Evolutionary conservation across 2,113 vertebrate genomes (phyloP), one percentile per base, ranked within the genome.

Genomic region (Hipposideros armiger): DNA sequence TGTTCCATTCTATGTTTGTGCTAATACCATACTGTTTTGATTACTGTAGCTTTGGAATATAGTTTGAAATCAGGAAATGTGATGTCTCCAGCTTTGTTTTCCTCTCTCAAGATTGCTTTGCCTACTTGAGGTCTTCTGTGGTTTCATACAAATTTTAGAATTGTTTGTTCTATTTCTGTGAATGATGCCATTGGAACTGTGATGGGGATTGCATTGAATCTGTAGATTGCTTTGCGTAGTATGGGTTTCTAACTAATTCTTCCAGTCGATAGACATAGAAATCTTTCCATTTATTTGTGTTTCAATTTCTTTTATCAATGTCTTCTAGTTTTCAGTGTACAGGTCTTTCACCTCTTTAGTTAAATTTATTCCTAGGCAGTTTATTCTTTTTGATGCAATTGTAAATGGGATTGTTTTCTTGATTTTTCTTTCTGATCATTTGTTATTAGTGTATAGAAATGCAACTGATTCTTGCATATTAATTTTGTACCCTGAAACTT

Each of bases 291-390:
- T 74, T 76, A 30, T 47, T 70, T 70, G 52, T 70, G 54, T 66
- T 82, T 95, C n/a, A 54, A 7, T 70, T 90, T 95, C 42, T 52
- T 77, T 85, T 16, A 52, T 70, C 32, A 28, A 28, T 50, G 32
- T 84, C 70, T 84, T 85, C 40, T 22, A 62, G 62, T 42, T 85
- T 60, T 77, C 80, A 90, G 3, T 70, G 20, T 69, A 47, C 4
- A 84, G 22, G 16, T 52, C 45, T 77, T 95, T 78, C n/a, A 83
- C 42, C 42, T 78, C 62, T 28, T 52, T 76, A 50, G 26, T 67
- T 77, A 94, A 58, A 84, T 84, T 90, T 84, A 84, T 89, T 52
- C 20, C 32, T 67, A 85, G 70, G 36, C 54, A 50, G 50, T 77
- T 89, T 47, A 47, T 36, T 83, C 69, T 76, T 85, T 90, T 77